Evolutionary conservation across 2,797 vertebrate species (phyloP).

Genomic region (Galagoides demidoff): DNA sequence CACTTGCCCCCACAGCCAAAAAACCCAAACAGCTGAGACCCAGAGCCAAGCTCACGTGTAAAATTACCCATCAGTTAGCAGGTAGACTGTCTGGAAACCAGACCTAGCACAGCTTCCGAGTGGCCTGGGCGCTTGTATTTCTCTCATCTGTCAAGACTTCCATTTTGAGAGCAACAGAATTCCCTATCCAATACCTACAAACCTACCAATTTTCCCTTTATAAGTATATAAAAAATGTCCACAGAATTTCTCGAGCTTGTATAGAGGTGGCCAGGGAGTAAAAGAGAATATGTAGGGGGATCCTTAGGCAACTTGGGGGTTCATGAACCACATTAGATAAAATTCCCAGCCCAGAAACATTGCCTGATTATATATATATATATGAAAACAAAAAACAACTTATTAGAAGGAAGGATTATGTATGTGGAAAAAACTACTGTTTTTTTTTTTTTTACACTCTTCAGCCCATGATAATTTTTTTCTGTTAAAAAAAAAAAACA

Average conservation of each 20-base stretch:
- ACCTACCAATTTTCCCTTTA: background rate
- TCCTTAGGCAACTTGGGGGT: accelerated
- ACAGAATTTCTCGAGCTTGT: background rate
- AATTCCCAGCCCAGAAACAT: background rate
- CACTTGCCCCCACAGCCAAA: background rate
- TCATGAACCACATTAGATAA: background rate
- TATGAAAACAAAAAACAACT: background rate
- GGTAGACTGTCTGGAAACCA: background rate
- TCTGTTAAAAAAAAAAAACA: background rate
- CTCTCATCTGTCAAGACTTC: background rate
- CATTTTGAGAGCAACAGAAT: background rate
- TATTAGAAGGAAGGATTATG: background rate
- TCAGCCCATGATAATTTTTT: background rate
- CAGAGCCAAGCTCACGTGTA: background rate
- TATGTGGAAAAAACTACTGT: background rate
- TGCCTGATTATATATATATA: background rate
- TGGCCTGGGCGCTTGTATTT: background rate
- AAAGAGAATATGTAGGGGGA: background rate
- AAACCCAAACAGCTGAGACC: background rate
- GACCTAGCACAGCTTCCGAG: background rate
- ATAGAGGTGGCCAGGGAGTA: background rate
- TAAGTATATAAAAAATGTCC: background rate
- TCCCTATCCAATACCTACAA: too few species aligned
- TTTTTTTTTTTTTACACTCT: background rate
- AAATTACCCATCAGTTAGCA: background rate